Conservation (phyloP, 2,888 invertebrate species). For the Macropis europaea region DNA sequence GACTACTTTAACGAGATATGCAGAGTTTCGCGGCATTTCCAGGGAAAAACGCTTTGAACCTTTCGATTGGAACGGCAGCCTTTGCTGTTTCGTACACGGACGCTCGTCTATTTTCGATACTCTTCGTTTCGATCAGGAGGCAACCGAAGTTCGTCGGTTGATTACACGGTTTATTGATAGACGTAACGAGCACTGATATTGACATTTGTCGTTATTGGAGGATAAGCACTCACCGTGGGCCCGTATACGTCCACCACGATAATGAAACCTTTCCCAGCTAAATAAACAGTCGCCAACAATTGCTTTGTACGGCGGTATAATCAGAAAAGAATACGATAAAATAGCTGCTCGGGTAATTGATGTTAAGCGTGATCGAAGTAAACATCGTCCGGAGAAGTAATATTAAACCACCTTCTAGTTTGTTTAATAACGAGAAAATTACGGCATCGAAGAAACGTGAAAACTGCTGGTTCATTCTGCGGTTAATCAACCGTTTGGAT, state of each 20-base stretch:
- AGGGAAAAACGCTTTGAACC: background rate
- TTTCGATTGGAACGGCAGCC: background rate
- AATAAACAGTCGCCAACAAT: conserved; percentile 9
- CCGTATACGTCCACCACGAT: background rate
- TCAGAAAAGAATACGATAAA: background rate
- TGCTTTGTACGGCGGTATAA: background rate
- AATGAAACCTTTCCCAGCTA: conserved; percentile 12
- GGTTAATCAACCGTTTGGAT: no score
- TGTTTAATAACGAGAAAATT: no score
- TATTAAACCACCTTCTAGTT: no score
- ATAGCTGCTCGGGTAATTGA: background rate
- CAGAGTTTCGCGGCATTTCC: background rate
- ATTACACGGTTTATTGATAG: conserved; percentile 13
- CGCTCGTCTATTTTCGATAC: background rate
- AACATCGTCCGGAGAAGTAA: no score
- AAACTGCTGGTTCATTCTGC: no score
- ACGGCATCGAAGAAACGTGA: no score
- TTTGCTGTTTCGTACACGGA: background rate
- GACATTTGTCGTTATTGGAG: conserved; percentile 6
- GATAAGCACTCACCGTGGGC: background rate
- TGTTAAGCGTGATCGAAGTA: no score
- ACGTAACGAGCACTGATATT: conserved; percentile 14
- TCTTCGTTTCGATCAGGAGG: background rate
- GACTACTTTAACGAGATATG: background rate
- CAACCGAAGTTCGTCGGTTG: background rate